A percentile compares a stretch with the other conserved stretches of the same genome.
Conservation (phyloP, 2,113 vertebrate genomes). For the Chionodraco myersi region DNA sequence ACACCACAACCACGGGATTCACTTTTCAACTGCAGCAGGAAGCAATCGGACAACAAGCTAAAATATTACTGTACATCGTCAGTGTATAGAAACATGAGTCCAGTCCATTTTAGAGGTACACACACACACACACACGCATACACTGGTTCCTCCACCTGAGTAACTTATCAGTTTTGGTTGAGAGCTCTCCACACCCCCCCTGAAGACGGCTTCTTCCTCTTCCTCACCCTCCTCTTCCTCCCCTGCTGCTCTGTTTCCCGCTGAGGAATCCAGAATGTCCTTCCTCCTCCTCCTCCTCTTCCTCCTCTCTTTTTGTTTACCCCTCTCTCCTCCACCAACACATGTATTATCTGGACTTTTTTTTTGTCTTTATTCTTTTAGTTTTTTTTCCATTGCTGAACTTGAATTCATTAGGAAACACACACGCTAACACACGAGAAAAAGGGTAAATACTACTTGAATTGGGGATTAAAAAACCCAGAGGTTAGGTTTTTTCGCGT, state of each 20-base stretch:
- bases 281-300: not conserved
- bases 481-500: conserved; percentile 78
- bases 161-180: conserved; percentile 60
- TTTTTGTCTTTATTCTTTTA: conserved; percentile 82
- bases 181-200: not conserved
- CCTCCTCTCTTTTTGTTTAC: not conserved
- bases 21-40: conserved; percentile 50
- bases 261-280: conserved; percentile 87
- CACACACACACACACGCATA: not conserved
- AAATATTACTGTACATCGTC: not conserved
- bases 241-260: conserved; percentile 74
- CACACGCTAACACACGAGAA: conserved; percentile 55
- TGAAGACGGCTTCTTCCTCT: conserved; percentile 50
- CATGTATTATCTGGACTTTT: conserved; percentile 86
- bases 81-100: conserved; percentile 1
- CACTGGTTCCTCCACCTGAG: not conserved
- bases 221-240: conserved; percentile 21
- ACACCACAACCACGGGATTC: no score
- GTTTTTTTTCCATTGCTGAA: conserved; percentile 78
- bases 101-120: no score
- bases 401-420: conserved; percentile 81
- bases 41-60: conserved; percentile 43
- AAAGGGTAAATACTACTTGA: conserved; percentile 85
- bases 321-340: conserved; percentile 18
- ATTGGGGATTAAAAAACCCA: conserved; percentile 81